Evolutionary conservation across 1,140 invertebrate species (phyloP).

Genomic region (Bombus huntii): DNA sequence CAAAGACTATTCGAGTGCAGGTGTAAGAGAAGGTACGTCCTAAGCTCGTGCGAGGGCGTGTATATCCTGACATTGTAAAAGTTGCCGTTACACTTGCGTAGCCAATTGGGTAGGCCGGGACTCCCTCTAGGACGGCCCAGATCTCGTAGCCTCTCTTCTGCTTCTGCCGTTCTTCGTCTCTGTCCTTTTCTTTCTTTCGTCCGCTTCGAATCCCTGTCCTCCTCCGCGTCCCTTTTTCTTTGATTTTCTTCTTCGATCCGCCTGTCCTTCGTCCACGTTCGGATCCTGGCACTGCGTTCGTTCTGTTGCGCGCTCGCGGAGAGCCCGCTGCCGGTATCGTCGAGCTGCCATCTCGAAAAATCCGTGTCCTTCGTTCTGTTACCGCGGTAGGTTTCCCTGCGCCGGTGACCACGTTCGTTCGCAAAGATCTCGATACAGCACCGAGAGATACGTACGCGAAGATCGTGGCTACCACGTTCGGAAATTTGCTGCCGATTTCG

Average conservation of each 20-base stretch:
- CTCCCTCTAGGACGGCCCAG: conserved; percentile 74
- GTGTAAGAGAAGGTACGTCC: conserved; percentile 51
- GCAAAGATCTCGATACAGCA: conserved; percentile 47
- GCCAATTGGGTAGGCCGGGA: conserved; percentile 76
- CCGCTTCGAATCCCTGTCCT: not conserved
- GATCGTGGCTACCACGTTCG: conserved; percentile 55
- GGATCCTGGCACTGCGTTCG: not conserved
- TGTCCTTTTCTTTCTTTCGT: not conserved
- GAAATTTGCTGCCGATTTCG: conserved; percentile 61
- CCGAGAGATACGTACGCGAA: conserved; percentile 45
- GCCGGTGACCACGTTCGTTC: conserved; percentile 24
- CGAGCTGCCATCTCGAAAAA: conserved; percentile 61
- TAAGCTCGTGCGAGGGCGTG: conserved; percentile 75
- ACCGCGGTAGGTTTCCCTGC: conserved; percentile 45
- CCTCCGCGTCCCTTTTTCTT: not conserved
- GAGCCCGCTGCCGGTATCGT: conserved; percentile 53
- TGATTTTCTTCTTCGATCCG: conserved; percentile 29
- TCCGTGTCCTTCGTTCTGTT: conserved; percentile 61
- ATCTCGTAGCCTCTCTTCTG: conserved; percentile 67
- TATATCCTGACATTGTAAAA: conserved; percentile 79
- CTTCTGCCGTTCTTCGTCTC: conserved; percentile 28
- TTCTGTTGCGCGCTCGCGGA: conserved; percentile 3
- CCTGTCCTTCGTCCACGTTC: conserved; percentile 16
- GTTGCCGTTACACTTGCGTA: conserved; percentile 77
- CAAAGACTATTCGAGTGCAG: conserved; percentile 57